Base-by-base conservation (phyloP, 2,113 vertebrate species). In the Garra rufa region DNA sequence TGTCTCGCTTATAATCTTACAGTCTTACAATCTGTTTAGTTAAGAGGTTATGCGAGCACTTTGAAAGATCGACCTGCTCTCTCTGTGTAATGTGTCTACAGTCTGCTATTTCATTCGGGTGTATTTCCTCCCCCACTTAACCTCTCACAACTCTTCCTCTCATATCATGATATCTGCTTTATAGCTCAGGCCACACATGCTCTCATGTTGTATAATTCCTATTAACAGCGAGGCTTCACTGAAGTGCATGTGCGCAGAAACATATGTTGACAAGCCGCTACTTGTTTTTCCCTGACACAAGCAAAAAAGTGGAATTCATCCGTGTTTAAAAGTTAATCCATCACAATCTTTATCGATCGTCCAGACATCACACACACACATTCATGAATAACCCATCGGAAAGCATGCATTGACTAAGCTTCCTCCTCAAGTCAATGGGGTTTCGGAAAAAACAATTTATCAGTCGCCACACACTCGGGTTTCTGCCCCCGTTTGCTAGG, bases 321-420 rank as follows among this genome's bases (percentile, higher is more conserved):
- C 24, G 74, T 34, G 44, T 85, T 85, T 73, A 82, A 73, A 52
- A 67, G 77, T 73, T 78, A 88, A 87, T 81, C 61, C 76, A 57
- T 81, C 83, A 82, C n/a, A n/a, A 26, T 43, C 55, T 61, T 67
- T 82, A 82, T 30, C 24, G 46, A 57, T 48, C 65, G 11, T 73
- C 44, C 34, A 17, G 46, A 48, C 4, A 28, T 41, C 26, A 30
- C 34, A 11, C 43, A 71, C 75, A 48, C 30, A 28, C 44, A 63
- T 9, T n/a, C 55, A 81, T 75, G 63, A 83, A 76, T 50, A 85
- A 28, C 71, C 63, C 24, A 78, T 26, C 10, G 28, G 26, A 34
- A 85, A 80, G 24, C 76, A 28, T 69, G 24, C 79, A 76, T 15
- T 24, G 55, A 83, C 55, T 34, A 87, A 46, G 13, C 57, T 30